Evolutionary conservation across 2,797 vertebrate genomes (phyloP).

Genomic region (Ceryle rudis): DNA sequence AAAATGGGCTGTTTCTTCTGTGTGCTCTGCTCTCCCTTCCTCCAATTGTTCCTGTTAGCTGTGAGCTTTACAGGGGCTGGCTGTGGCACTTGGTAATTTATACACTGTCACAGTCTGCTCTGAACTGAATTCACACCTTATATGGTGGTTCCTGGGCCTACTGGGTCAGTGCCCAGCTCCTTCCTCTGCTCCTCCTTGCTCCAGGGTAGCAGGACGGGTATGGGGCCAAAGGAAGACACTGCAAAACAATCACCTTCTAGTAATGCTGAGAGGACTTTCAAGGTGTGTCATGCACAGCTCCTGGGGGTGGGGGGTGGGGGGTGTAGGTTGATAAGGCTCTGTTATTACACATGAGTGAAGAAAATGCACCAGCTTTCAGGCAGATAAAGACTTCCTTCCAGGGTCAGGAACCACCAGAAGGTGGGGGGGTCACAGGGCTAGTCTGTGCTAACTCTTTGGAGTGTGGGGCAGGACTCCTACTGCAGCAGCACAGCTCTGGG

Average conservation of each 20-base stretch:
- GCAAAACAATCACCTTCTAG: background rate
- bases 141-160: conserved; percentile 38
- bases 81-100: background rate
- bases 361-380: background rate
- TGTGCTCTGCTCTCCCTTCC: conserved; percentile 28
- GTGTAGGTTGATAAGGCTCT: background rate
- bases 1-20: background rate
- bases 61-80: background rate
- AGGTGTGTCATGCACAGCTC: background rate
- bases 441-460: background rate
- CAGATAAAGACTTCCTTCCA: background rate
- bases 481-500: background rate
- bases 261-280: background rate
- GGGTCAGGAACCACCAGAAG: background rate
- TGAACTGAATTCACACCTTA: conserved; percentile 27
- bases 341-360: background rate
- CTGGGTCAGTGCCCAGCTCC: background rate
- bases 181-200: background rate
- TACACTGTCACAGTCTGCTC: background rate
- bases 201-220: background rate
- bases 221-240: background rate
- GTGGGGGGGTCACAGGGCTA: background rate
- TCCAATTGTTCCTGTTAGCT: conserved; percentile 37
- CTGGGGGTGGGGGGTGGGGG: background rate
- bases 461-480: background rate